Base-by-base conservation (phyloP, 2,888 invertebrate genomes). In the Pollenia labialis region DNA sequence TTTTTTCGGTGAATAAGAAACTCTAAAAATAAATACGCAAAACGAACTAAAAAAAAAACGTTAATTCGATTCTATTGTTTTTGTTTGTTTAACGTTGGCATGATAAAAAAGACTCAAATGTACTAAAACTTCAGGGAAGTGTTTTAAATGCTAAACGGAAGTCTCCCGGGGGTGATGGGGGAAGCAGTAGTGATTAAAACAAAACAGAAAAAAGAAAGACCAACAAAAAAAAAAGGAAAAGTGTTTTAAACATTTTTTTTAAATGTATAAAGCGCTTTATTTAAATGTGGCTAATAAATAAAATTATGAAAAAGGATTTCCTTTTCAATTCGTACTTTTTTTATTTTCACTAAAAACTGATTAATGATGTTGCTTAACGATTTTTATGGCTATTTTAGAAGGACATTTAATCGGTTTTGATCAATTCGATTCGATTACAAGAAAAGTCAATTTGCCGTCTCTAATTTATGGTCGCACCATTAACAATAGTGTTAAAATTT, bases 381-480 rank as follows among this genome's bases (percentile, higher is more conserved):
- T 46, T 64, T 81, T 54, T 81, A 72, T 72, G 56, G 54, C 68
- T n/a, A 58, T 52, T 75, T 44, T 50, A 46, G 32, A 50, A 18
- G 79, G 60, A 60, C 52, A 18, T 50, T 75, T 60, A 75, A 72
- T 44, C 46, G 72, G 23, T 32, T 68, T 52, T 40, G 44, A 66
- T 68, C 32, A 32, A 32, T 32, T 32, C 32, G 32, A 32, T 32
- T 32, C 50, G 68, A 66, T 68, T 40, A 42, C 72, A 23, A 54
- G 48, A 11, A 58, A 44, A 56, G 60, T 60, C 68, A 82, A 82
- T 75, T 75, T 69, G 52, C 54, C 60, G 32, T 75, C 6, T 52
- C 46, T 82, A 71, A 82, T 62, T 76, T 48, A 76, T 76, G 14
- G 50, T 52, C 58, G 9, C 75, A 82, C 69, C 75, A 82, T 75